Conservation (phyloP, 2,113 vertebrate species). For the Sebastes fasciatus region DNA sequence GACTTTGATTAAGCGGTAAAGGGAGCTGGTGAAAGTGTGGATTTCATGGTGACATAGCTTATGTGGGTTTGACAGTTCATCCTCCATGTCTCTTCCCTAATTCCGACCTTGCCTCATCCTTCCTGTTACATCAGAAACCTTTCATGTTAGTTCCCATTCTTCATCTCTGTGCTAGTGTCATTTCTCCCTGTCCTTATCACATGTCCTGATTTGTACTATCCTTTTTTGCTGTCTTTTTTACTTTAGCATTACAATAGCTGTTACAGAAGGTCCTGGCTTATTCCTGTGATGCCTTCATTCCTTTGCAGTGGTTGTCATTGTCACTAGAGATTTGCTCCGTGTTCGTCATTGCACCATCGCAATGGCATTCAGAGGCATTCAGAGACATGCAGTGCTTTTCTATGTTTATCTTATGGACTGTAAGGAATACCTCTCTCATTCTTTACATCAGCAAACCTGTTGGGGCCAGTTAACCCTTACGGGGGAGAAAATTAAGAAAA, state of each 20-base stretch:
- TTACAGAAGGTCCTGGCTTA: slow-evolving; percentile 6
- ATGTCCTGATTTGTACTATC: slow-evolving; percentile 9
- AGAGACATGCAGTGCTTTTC: too few species aligned
- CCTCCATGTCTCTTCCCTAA: slow-evolving; percentile 34
- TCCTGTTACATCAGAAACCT: slow-evolving; percentile 16
- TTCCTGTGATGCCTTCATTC: neutral
- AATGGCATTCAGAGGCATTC: neutral
- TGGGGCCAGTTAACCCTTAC: too few species aligned
- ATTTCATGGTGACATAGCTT: slow-evolving; percentile 65
- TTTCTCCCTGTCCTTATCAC: slow-evolving; percentile 22
- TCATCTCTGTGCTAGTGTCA: slow-evolving; percentile 28
- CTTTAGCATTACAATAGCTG: slow-evolving; percentile 16
- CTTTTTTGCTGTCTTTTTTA: slow-evolving; percentile 23
- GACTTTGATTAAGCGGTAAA: slow-evolving; percentile 74
- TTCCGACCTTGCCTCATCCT: slow-evolving; percentile 51
- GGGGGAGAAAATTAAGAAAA: too few species aligned
- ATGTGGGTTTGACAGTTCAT: slow-evolving; percentile 64
- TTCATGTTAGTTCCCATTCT: slow-evolving; percentile 51
- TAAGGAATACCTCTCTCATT: too few species aligned
- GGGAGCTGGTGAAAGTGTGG: slow-evolving; percentile 64
- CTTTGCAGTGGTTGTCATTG: neutral
- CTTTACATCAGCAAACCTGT: too few species aligned
- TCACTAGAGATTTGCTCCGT: neutral
- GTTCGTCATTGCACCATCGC: neutral
- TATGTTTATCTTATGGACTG: too few species aligned